Base-by-base conservation (phyloP, 1,140 invertebrate species). In the Drosophila busckii region DNA sequence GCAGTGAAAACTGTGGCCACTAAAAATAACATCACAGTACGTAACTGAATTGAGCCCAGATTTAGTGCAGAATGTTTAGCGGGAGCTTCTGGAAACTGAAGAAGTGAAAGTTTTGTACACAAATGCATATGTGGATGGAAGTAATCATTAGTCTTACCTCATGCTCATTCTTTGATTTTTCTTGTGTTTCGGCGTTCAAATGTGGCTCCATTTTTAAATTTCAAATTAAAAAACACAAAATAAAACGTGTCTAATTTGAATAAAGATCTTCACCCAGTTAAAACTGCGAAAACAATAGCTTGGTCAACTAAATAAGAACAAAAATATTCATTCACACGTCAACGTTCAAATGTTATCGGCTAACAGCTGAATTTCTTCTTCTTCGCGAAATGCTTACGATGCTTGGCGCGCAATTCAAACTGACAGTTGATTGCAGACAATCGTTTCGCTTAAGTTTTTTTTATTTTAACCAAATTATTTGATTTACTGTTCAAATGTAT, bases 1-100 rank as follows among this genome's bases (percentile, higher is more conserved):
- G 75, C 75, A 8, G 75, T 70, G 10, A 52, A 25, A 3, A 83
- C 45, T 5, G 65, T 80, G 7, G 82, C 69, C 0, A 55, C 54
- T 29, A 84, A 40, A 25, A 84, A 84, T 4, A 73, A 17, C 48
- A 80, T 54, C 17, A 80, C 46, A 2, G 80, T 56, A 8, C 54
- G 37, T n/a, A 66, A 19, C 4, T 61, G 62, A 31, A 68, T 59
- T 4, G 48, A 54, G 9, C 40, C 16, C 9, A 31, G 13, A 10
- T 12, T 17, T 4, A 23, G 19, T 10, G 9, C 3, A 5, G 31
- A 29, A 5, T 16, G 25, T 6, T 38, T 32, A 1, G 37, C n/a
- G 5, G 9, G 20, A 31, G 38, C 49, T 13, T 35, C 40, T 29
- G 42, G 6, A 6, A 55, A 25, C 52, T 56, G 17, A 42, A 54